Base-by-base conservation (phyloP, 2,888 invertebrate genomes). In the Diarsia mendica region DNA sequence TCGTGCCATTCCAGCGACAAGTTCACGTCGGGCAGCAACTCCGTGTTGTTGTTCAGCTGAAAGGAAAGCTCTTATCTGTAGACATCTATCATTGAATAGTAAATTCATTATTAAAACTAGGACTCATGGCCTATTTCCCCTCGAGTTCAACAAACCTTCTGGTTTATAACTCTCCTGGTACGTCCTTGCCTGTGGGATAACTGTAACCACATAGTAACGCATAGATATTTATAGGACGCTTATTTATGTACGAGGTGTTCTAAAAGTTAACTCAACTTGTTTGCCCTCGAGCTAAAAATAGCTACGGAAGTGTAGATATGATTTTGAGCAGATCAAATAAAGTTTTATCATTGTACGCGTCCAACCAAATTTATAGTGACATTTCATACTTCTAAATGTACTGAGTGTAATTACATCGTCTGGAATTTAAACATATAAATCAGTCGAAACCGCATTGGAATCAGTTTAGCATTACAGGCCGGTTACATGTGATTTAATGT, bases 1-100 rank as follows among this genome's bases (percentile, higher is more conserved):
- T 99, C 99, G 94, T 97, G 97, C 98, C 98, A 99, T 92, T 97
- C 97, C 93, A 98, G 94, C 83, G 96, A 95, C 89, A 99, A 94
- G 66, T 97, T 97, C 80, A 98, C 98, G 89, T 98, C 97, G 65
- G 98, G 98, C 90, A 98, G 95, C 85, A 98, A 95, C 60, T 96
- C 93, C 15, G 97, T 94, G 92, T 97, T 97, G 85, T 97, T 97
- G 96, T 98, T 98, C 86, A 98, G 97, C 98, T 98, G 92, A 8
- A 93, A 82, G 9, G 3, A 67, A 55, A 63, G 53, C 48, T 51
- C 9, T 5, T 60, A 33, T 3, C 8, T 20, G 15, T 15, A 51
- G 28, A 28, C 2, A 51, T 8, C 58, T 46, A 33, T 64, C 15
- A 53, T 23, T 51, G 11, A 46, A 64, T 77, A n/a, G 23, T 39